These are phyloP conservation scores for Formicarius rufipectus DNA, from an alignment of 2,113 vertebrate species.

Conservation along the genomic window DNA sequence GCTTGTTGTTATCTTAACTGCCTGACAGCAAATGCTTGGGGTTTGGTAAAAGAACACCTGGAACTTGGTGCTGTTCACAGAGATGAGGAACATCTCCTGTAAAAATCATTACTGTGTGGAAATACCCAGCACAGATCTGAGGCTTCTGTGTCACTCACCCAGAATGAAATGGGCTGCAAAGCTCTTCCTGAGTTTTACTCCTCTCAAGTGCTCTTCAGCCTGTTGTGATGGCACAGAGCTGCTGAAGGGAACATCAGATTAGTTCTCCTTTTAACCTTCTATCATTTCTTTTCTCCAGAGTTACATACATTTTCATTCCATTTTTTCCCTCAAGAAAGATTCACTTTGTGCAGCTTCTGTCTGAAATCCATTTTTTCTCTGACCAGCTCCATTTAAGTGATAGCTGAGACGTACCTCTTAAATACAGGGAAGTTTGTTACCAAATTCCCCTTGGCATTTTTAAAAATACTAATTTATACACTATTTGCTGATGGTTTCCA, in stretches of 20 bases:
- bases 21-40: not conserved
- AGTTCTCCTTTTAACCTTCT: not conserved
- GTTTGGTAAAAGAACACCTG: not conserved
- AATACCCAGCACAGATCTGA: not conserved
- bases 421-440: not conserved
- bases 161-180: not conserved
- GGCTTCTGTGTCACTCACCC: not conserved
- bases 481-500: not conserved
- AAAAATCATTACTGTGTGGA: not conserved
- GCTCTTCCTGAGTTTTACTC: not conserved
- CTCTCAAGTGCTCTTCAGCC: not conserved
- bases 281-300: not conserved
- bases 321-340: not conserved
- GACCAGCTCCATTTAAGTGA: not conserved
- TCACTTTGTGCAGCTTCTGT: not conserved
- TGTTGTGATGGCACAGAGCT: not conserved
- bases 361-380: not conserved
- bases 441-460: not conserved
- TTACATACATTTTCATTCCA: not conserved
- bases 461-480: not conserved
- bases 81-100: not conserved
- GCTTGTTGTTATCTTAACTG: not conserved
- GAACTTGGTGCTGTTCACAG: not conserved
- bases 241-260: not conserved
- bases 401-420: not conserved